A percentile compares a stretch with the other conserved stretches of the same genome.
These are phyloP conservation scores for Caenorhabditis plicata DNA, from an alignment of 2,888 invertebrate species.

Conservation along the genomic window DNA sequence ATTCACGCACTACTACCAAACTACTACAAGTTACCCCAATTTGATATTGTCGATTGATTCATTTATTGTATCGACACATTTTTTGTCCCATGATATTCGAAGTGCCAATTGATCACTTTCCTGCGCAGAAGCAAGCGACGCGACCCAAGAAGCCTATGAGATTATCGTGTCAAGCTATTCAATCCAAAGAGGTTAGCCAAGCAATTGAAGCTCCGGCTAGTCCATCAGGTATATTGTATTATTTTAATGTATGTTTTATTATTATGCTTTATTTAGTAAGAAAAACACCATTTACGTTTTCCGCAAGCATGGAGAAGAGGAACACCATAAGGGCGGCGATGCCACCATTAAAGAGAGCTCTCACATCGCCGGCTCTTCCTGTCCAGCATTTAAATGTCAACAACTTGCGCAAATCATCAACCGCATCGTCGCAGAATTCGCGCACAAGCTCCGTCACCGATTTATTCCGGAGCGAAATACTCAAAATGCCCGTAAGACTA, in stretches of 20 bases:
- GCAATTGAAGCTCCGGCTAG: conserved; percentile 21
- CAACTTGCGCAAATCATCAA: conserved; percentile 19
- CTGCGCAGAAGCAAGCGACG: conserved; percentile 16
- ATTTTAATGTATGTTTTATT: neutral
- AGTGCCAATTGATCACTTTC: conserved; percentile 35
- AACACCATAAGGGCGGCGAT: conserved; percentile 20
- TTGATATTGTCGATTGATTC: no score
- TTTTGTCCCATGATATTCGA: conserved; percentile 44
- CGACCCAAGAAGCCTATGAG: conserved; percentile 11
- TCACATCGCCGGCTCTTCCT: conserved; percentile 28
- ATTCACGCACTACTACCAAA: no score
- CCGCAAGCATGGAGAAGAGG: conserved; percentile 3
- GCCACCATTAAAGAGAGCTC: conserved; percentile 31
- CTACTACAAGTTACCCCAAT: no score
- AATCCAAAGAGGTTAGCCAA: conserved; percentile 14
- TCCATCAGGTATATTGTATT: conserved; percentile 25
- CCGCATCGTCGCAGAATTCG: conserved; percentile 17
- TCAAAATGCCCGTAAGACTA: conserved; percentile 20
- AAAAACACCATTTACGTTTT: conserved; percentile 24
- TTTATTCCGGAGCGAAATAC: conserved; percentile 14
- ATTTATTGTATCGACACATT: no score
- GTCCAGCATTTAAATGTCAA: conserved; percentile 21
- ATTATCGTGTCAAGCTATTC: conserved; percentile 13
- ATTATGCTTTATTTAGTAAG: conserved; percentile 13
- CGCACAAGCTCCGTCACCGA: conserved; percentile 30